Percentiles rank a stretch among this genome's conserved stretches.
Evolutionary conservation across 2,797 vertebrate genomes (phyloP).

Genomic region (Gallinago stenura): DNA sequence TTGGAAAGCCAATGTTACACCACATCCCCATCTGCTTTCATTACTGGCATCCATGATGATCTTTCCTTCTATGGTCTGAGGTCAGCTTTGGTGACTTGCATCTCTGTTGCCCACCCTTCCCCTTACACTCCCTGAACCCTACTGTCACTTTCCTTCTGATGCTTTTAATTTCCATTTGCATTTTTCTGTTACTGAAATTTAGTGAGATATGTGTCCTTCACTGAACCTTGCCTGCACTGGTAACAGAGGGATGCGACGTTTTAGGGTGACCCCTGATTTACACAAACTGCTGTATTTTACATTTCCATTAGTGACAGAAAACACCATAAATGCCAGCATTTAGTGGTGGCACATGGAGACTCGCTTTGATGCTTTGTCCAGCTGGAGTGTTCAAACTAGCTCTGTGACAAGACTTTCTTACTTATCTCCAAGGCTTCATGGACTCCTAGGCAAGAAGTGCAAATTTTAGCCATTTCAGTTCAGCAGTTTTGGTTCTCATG

Average conservation of each 20-base stretch:
- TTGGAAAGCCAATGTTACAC: background rate
- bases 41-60: background rate
- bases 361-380: background rate
- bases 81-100: background rate
- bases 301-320: background rate
- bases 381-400: background rate
- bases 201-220: background rate
- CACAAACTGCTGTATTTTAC: background rate
- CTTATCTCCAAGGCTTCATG: background rate
- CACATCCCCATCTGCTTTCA: slow-evolving; percentile 21
- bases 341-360: background rate
- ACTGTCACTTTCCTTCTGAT: background rate
- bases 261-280: background rate
- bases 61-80: background rate
- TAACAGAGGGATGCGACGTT: background rate
- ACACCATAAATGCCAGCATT: background rate
- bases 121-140: background rate
- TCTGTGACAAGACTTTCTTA: background rate
- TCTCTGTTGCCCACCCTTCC: background rate
- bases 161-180: background rate
- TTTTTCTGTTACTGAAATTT: background rate
- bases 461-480: background rate
- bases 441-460: background rate
- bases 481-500: slow-evolving; percentile 37
- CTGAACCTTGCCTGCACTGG: background rate